A percentile compares a stretch with the other conserved stretches of the same genome.
phyloP scores from a whole-genome alignment of 2,797 vertebrate species.

The Molothrus ater region DNA sequence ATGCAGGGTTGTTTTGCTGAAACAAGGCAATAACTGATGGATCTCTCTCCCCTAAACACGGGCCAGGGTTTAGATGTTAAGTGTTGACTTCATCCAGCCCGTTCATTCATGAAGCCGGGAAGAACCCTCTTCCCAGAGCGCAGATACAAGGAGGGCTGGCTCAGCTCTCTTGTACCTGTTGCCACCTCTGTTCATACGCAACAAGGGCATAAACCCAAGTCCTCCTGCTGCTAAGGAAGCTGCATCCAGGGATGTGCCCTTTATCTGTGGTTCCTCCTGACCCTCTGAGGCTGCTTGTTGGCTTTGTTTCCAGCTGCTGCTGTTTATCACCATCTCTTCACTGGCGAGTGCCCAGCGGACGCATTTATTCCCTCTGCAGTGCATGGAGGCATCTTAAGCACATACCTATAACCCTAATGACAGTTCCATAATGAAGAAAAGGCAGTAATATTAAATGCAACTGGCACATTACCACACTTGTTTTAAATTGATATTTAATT shows the following conservation, averaged over 20 bases:
- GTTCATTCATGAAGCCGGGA: neutral
- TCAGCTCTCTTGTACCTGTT: neutral
- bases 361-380: constrained; percentile 36
- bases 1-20: neutral
- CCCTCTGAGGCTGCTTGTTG: neutral
- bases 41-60: neutral
- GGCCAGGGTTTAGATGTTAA: neutral
- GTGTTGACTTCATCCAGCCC: neutral
- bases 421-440: constrained; percentile 57
- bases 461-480: constrained; percentile 73
- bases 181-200: fast-evolving
- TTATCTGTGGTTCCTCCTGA: neutral
- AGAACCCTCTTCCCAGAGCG: neutral
- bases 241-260: neutral
- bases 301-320: constrained; percentile 8
- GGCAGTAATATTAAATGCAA: constrained; percentile 66
- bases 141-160: neutral
- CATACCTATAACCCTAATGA: constrained; percentile 51
- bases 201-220: neutral
- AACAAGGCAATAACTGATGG: neutral
- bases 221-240: neutral
- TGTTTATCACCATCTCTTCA: constrained; percentile 18
- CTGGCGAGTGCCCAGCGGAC: constrained; percentile 28
- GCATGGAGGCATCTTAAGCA: constrained; percentile 41
- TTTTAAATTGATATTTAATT: constrained; percentile 83